Percentiles rank a stretch among this genome's conserved stretches.
Conservation (phyloP, 2,113 vertebrate species). For the Oxygymnocypris stewartii region DNA sequence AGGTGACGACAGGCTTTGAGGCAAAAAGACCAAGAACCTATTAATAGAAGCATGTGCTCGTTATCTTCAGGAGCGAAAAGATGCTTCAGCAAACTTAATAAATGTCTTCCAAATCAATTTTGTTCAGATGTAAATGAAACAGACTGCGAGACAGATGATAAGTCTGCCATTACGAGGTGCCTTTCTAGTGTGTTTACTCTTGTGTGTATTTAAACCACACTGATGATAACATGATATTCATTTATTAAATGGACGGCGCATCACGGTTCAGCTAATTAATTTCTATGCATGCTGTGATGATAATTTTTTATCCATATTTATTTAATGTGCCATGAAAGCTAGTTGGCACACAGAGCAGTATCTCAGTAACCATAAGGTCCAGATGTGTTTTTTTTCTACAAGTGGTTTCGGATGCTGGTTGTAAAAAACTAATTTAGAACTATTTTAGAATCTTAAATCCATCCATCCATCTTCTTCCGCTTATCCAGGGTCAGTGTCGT, state of each 20-base stretch:
- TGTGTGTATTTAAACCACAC: constrained; percentile 18
- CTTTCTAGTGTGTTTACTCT: constrained; percentile 16
- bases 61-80: constrained; percentile 67
- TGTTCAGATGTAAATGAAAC: constrained; percentile 68
- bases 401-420: background rate
- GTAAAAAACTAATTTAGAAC: background rate
- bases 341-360: background rate
- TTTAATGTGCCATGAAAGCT: background rate
- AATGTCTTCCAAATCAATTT: constrained; percentile 73
- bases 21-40: constrained; percentile 58
- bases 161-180: constrained; percentile 36
- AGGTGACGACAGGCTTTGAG: constrained; percentile 53
- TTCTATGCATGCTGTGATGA: background rate
- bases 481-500: no score
- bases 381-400: background rate
- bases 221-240: constrained; percentile 5
- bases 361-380: background rate
- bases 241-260: background rate
- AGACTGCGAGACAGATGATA: constrained; percentile 69
- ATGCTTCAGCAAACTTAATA: constrained; percentile 71
- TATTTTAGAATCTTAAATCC: background rate
- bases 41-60: constrained; percentile 63
- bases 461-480: no score
- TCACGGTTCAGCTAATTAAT: constrained; percentile 3
- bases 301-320: background rate